Conservation (phyloP, 2,888 invertebrate species). For the Sericinus montela region DNA sequence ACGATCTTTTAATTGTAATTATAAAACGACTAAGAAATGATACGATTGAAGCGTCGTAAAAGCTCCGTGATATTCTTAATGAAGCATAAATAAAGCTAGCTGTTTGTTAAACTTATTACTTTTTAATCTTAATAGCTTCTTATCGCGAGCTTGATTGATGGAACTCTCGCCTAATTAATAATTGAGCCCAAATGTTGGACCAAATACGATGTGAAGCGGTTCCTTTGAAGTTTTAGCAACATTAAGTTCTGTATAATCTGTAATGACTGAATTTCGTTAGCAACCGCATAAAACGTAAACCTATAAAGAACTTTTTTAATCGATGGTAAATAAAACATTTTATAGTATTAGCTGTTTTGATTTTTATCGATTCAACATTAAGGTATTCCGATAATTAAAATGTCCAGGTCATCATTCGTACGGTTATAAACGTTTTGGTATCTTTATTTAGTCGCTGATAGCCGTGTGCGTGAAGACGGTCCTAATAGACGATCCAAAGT, state of each 20-base stretch:
- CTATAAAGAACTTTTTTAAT: background rate
- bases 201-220: too few relatives aligned
- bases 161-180: background rate
- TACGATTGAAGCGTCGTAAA: constrained; percentile 1
- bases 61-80: background rate
- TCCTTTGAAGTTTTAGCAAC: too few relatives aligned
- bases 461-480: too few relatives aligned
- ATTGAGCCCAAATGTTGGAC: background rate
- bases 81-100: background rate
- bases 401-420: too few relatives aligned
- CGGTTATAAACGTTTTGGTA: too few relatives aligned
- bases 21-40: background rate
- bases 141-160: constrained; percentile 1
- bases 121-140: constrained; percentile 11
- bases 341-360: background rate
- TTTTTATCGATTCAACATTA: constrained; percentile 2
- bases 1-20: background rate
- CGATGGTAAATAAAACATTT: constrained; percentile 1
- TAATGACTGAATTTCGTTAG: too few relatives aligned
- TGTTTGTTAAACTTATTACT: constrained; percentile 3
- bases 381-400: background rate
- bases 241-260: too few relatives aligned
- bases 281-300: too few relatives aligned
- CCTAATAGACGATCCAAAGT: too few relatives aligned
- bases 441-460: too few relatives aligned